Evolutionary conservation across 2,797 vertebrate species (phyloP), one percentile per base, ranked within the genome.

Genomic region (Danio jaintianensis): DNA sequence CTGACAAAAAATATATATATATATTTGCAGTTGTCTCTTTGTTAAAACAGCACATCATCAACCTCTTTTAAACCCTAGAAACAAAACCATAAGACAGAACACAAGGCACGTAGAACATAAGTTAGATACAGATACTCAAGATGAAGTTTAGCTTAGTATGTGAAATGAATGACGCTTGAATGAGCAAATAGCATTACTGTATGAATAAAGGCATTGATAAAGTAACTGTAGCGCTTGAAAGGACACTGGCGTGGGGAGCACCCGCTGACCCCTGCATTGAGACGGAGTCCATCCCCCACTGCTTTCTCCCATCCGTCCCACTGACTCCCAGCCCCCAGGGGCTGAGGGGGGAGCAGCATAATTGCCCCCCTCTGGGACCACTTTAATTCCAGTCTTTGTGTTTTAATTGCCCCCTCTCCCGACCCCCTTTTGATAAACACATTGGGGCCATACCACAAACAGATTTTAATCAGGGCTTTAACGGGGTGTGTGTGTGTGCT

Each of bases 321-420:
- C 73, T 76, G 75, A 84, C 86, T 84, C 87, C 84, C 83, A 82
- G 83, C 88, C 92, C 89, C 85, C 87, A 86, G 89, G 87, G 86
- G 75, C 22, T 80, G 71, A 29, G 85, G 88, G 87, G 29, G 81
- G 82, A 80, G 87, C 83, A 70, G 76, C 89, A 91, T 92, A 94
- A 94, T 93, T 93, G 91, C 90, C 91, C 90, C 90, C 92, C 90
- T 91, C 91, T 81, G 64, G 92, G 90, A 89, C 82, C 78, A 90
- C 89, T 93, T 93, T 93, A 93, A 94, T 93, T 87, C 92, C 86
- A 68, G 87, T 84, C 85, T 93, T 94, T 94, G 92, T 93, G 86
- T 92, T 92, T 93, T 94, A 93, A 94, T 94, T 93, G 91, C 87
- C 75, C 89, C 86, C 87, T 89, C 88, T 69, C 86, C 87, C 71